Evolutionary conservation across 2,113 vertebrate species (phyloP).

Genomic region (Lagopus leucura): DNA sequence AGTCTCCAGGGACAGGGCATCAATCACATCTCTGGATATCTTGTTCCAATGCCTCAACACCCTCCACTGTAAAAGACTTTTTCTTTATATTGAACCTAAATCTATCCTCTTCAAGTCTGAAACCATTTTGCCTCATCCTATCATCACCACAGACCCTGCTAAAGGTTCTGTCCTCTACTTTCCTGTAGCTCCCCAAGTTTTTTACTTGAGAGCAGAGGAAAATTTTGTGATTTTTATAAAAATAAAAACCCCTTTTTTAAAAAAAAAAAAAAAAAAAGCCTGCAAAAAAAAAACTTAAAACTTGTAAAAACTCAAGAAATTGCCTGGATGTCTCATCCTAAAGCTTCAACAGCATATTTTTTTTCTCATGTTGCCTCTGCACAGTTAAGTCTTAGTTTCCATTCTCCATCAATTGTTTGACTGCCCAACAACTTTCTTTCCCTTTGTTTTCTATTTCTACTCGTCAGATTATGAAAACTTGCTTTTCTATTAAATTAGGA

Average conservation of each 20-base stretch:
- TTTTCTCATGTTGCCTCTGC: neutral
- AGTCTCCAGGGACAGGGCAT: too few relatives aligned
- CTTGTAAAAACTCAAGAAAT: neutral
- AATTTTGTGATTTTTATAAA: neutral
- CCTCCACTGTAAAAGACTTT: too few relatives aligned
- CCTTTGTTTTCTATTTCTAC: neutral
- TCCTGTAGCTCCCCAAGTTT: too few relatives aligned
- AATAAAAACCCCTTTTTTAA: neutral
- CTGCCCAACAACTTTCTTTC: neutral
- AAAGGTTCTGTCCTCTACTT: too few relatives aligned
- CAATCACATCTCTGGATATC: too few relatives aligned
- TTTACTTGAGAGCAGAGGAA: neutral
- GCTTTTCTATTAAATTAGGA: neutral
- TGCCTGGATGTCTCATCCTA: neutral
- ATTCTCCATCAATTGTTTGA: neutral
- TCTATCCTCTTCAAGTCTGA: too few relatives aligned
- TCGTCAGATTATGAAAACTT: neutral
- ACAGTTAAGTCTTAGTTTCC: neutral
- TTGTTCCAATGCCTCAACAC: too few relatives aligned
- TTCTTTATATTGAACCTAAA: too few relatives aligned
- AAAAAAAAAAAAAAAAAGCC: too few relatives aligned
- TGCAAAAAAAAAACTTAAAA: neutral
- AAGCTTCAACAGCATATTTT: neutral
- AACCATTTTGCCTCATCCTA: too few relatives aligned
- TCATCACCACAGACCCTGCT: too few relatives aligned